Evolutionary conservation across 2,888 invertebrate genomes (phyloP).

Genomic region (Danaus chrysippus): DNA sequence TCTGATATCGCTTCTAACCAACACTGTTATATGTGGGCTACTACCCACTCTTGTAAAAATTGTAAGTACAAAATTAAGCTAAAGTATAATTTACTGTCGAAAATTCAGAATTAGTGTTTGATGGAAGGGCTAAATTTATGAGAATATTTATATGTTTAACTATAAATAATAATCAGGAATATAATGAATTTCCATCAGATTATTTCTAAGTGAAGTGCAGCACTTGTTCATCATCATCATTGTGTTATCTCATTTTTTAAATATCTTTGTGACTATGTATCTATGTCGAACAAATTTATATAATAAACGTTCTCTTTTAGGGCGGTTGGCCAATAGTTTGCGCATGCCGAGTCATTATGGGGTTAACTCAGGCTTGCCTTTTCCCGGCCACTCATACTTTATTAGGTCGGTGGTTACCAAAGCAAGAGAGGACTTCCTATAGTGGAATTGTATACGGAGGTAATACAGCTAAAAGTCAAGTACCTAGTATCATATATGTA

Average conservation of each 20-base stretch:
- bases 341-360: slow-evolving; percentile 81
- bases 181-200: no score
- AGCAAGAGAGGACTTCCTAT: slow-evolving; percentile 77
- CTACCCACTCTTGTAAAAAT: slow-evolving; percentile 79
- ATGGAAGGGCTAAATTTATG: no score
- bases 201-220: no score
- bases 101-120: no score
- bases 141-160: no score
- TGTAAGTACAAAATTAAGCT: slow-evolving; percentile 41
- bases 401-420: slow-evolving; percentile 83
- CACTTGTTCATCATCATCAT: no score
- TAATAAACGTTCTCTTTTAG: slow-evolving; percentile 36
- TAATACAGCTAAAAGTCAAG: slow-evolving; percentile 39
- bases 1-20: no score
- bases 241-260: no score
- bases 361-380: slow-evolving; percentile 82
- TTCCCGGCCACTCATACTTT: slow-evolving; percentile 82
- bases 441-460: slow-evolving; percentile 74
- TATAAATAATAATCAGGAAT: no score
- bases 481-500: background rate
- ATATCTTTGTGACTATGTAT: no score
- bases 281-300: no score
- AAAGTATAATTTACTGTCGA: background rate
- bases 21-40: no score
- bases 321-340: slow-evolving; percentile 80